A percentile compares a stretch with the other conserved stretches of the same genome.
These are phyloP conservation scores for Trematocara nigrifrons DNA, from an alignment of 2,113 vertebrate species.

Conservation along the genomic window DNA sequence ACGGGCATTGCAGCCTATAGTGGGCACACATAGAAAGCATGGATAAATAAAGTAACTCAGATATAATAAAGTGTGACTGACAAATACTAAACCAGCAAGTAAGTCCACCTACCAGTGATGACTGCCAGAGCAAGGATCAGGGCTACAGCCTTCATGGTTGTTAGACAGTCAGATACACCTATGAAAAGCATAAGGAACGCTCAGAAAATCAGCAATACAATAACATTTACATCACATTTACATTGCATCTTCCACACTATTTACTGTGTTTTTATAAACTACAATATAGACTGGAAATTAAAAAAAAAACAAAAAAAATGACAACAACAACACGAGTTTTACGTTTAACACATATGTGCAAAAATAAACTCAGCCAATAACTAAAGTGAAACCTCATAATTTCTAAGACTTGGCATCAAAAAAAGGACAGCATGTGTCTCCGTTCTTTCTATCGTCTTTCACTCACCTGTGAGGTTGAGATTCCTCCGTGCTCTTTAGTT, in stretches of 20 bases:
- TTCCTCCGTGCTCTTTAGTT: constrained; percentile 26
- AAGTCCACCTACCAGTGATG: constrained; percentile 61
- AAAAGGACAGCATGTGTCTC: not conserved
- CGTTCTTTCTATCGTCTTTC: not conserved
- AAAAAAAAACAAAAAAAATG: too few species aligned
- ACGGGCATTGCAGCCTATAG: constrained; percentile 72
- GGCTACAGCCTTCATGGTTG: constrained; percentile 71
- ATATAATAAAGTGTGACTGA: not conserved
- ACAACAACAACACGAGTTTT: not conserved
- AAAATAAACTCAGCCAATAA: not conserved
- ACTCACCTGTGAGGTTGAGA: constrained; percentile 65
- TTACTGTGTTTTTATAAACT: not conserved
- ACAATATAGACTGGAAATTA: not conserved
- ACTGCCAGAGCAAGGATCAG: constrained; percentile 70
- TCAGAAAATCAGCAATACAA: not conserved
- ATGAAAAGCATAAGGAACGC: not conserved
- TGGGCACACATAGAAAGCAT: not conserved
- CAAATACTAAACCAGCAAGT: not conserved
- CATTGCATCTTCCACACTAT: not conserved
- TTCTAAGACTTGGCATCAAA: not conserved
- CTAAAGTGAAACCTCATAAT: not conserved
- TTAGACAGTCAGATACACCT: constrained; percentile 56
- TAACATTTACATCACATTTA: not conserved
- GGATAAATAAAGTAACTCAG: not conserved
- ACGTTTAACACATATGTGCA: not conserved